A percentile compares a stretch with the other conserved stretches of the same genome.
Evolutionary conservation across 2,113 vertebrate species (phyloP).

Genomic region (Lepisosteus oculatus): DNA sequence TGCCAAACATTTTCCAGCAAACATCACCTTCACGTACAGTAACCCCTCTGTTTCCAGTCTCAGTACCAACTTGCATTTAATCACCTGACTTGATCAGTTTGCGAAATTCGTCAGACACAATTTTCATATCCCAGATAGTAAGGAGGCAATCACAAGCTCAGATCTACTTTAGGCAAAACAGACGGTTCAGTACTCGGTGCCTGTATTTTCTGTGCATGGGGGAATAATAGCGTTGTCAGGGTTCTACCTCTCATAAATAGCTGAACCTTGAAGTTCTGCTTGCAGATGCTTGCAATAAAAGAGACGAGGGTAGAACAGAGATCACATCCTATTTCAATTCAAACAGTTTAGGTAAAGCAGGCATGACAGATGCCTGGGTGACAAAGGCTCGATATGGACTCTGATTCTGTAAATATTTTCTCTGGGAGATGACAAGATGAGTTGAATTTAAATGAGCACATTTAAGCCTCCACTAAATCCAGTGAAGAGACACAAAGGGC

Average conservation of each 20-base stretch:
- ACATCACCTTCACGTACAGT: too few species aligned
- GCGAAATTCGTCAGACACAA: background rate
- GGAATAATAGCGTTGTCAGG: background rate
- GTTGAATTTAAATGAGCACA: background rate
- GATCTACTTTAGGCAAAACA: constrained; percentile 39
- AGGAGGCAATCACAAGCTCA: constrained; percentile 37
- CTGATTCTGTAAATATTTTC: constrained; percentile 16
- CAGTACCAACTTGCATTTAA: too few species aligned
- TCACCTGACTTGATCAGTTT: background rate
- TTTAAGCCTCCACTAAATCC: background rate
- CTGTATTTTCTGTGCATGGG: constrained; percentile 8
- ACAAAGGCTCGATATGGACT: constrained; percentile 2
- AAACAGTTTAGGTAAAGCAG: constrained; percentile 11
- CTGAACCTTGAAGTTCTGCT: constrained; percentile 15
- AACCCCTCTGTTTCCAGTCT: too few species aligned
- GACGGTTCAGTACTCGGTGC: constrained; percentile 21
- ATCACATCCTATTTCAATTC: constrained; percentile 14
- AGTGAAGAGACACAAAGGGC: background rate
- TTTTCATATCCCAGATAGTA: constrained; percentile 24
- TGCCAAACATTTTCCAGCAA: too few species aligned
- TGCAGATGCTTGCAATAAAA: background rate
- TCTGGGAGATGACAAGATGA: background rate
- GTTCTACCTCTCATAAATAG: background rate
- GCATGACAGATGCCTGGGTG: constrained; percentile 8
- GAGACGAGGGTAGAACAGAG: background rate